These are phyloP conservation scores for Eretmochelys imbricata DNA, from an alignment of 2,113 vertebrate species.

Conservation along the genomic window DNA sequence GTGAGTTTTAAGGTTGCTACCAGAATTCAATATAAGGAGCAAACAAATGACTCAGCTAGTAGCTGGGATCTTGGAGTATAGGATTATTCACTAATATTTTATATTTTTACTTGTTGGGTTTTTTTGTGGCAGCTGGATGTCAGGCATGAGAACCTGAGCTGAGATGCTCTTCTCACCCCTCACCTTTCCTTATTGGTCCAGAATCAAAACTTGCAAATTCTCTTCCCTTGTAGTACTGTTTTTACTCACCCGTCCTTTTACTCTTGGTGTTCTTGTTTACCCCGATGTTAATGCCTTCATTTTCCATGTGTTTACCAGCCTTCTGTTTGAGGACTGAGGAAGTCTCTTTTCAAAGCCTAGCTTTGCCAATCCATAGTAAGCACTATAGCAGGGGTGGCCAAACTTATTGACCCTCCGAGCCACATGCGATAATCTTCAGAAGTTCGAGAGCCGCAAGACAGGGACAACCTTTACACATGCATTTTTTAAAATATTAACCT, in stretches of 20 bases:
- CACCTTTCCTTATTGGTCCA: not conserved
- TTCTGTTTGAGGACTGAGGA: not conserved
- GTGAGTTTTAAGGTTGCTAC: not conserved
- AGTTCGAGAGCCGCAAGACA: no score
- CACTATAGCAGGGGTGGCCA: no score
- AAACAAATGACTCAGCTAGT: not conserved
- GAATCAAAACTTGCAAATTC: not conserved
- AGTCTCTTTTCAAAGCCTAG: not conserved
- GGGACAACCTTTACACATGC: no score
- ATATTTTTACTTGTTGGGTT: not conserved
- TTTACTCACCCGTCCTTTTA: not conserved
- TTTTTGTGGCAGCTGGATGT: not conserved
- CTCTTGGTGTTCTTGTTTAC: not conserved
- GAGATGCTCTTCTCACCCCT: not conserved
- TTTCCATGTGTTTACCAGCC: not conserved
- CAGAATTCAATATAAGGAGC: not conserved
- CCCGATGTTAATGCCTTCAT: accelerated
- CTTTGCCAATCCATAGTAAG: not conserved
- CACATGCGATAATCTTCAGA: no score
- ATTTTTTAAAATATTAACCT: no score
- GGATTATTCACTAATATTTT: not conserved
- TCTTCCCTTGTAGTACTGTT: not conserved
- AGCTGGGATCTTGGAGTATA: not conserved
- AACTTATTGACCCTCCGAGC: no score
- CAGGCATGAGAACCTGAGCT: not conserved